A percentile compares a stretch with the other conserved stretches of the same genome.
Evolutionary conservation across 2,113 vertebrate species (phyloP).

Genomic region (Scortum barcoo): DNA sequence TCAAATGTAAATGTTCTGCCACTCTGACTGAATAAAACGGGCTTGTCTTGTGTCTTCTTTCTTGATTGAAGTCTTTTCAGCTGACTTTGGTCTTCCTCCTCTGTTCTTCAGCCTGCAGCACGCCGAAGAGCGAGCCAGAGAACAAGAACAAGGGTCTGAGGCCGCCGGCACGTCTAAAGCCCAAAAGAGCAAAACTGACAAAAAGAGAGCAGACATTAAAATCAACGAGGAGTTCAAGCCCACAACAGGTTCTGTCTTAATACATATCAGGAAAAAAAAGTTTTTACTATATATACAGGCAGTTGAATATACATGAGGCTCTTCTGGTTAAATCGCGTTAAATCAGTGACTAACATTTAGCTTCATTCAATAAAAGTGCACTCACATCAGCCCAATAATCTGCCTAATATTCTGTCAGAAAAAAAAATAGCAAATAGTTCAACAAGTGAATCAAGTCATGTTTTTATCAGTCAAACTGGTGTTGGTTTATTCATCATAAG

Average conservation of each 20-base stretch:
- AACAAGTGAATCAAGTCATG: no score
- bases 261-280: background rate
- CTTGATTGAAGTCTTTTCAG: background rate
- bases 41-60: background rate
- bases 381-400: no score
- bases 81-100: background rate
- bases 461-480: no score
- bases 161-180: background rate
- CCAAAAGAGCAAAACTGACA: conserved; percentile 72
- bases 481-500: no score
- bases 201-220: conserved; percentile 76
- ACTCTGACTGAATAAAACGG: background rate
- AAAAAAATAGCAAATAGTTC: no score
- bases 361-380: no score
- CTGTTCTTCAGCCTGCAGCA: conserved; percentile 67
- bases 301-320: no score
- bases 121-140: conserved; percentile 58
- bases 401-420: no score
- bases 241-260: conserved; percentile 81
- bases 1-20: background rate
- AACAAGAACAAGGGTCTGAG: conserved; percentile 50
- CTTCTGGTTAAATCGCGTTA: no score
- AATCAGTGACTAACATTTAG: no score
- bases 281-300: no score
- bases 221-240: conserved; percentile 87